Evolutionary conservation across 2,888 invertebrate species (phyloP).

Genomic region (Ctena decussata): DNA sequence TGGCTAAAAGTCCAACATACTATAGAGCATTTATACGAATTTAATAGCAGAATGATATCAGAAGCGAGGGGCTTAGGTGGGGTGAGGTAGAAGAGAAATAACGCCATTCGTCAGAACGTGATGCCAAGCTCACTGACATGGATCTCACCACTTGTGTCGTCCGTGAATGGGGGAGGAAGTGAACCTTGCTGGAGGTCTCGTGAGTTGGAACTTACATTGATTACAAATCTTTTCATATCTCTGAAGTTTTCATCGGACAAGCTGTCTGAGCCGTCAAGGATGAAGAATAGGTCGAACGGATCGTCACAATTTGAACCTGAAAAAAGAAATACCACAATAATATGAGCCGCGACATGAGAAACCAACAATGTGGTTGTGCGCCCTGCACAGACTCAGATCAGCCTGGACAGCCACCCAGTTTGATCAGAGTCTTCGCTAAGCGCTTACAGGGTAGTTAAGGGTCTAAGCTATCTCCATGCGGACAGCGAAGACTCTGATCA

Average conservation of each 20-base stretch:
- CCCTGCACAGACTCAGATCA: too few species aligned
- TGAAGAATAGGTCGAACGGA: constrained; percentile 65
- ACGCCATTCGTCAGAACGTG: too few species aligned
- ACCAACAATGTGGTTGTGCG: too few species aligned
- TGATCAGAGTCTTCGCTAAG: neutral
- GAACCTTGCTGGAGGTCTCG: too few species aligned
- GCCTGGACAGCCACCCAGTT: neutral
- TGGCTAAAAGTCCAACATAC: too few species aligned
- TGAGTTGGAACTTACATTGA: constrained; percentile 47
- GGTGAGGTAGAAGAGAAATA: too few species aligned
- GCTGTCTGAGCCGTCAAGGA: constrained; percentile 70
- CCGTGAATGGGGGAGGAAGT: too few species aligned
- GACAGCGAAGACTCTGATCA: neutral
- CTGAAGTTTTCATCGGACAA: constrained; percentile 60
- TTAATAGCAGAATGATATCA: too few species aligned
- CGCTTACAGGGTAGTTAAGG: neutral
- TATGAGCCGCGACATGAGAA: neutral
- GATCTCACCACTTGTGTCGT: too few species aligned
- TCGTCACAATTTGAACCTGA: constrained; percentile 53
- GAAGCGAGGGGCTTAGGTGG: too few species aligned
- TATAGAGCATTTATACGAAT: too few species aligned
- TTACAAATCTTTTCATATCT: constrained; percentile 62
- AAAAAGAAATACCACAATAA: constrained; percentile 9
- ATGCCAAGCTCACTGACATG: too few species aligned
- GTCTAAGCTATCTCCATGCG: neutral